Evolutionary conservation across 2,113 vertebrate species (phyloP).

Genomic region (Kobus ellipsiprymnus): DNA sequence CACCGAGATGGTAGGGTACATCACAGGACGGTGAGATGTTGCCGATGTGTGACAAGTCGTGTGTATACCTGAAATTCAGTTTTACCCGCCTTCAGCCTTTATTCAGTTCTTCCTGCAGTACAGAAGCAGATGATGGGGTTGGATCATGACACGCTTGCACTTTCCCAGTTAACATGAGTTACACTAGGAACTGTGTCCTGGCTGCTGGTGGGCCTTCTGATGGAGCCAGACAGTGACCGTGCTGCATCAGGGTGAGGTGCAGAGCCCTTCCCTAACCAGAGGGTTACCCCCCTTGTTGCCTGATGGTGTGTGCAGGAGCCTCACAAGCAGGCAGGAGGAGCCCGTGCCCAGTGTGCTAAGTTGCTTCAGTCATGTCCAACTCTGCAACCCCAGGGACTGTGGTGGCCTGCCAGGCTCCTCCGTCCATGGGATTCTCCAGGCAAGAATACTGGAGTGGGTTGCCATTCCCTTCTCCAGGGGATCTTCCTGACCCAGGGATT

Average conservation of each 20-base stretch:
- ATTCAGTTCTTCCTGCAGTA: neutral
- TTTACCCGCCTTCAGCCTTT: neutral
- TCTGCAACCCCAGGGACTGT: neutral
- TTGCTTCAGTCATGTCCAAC: neutral
- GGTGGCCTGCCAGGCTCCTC: neutral
- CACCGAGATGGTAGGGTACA: neutral
- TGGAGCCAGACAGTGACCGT: neutral
- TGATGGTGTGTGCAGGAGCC: neutral
- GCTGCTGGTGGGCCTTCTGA: neutral
- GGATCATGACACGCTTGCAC: neutral
- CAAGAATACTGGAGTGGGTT: neutral
- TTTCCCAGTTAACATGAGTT: neutral
- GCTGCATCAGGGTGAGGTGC: fast-evolving
- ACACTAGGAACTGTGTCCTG: neutral
- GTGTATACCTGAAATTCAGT: neutral
- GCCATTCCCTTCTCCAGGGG: neutral
- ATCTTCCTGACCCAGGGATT: neutral
- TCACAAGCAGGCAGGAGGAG: neutral
- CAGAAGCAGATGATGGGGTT: neutral
- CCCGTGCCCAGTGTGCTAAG: neutral
- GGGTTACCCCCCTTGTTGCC: too few species aligned
- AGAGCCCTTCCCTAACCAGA: neutral
- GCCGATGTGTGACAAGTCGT: neutral
- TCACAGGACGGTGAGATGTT: neutral
- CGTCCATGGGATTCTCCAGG: neutral